Percentiles rank a stretch among this genome's conserved stretches.
Conservation (phyloP, 2,113 vertebrate species). For the Trochalopteron elliotii region DNA sequence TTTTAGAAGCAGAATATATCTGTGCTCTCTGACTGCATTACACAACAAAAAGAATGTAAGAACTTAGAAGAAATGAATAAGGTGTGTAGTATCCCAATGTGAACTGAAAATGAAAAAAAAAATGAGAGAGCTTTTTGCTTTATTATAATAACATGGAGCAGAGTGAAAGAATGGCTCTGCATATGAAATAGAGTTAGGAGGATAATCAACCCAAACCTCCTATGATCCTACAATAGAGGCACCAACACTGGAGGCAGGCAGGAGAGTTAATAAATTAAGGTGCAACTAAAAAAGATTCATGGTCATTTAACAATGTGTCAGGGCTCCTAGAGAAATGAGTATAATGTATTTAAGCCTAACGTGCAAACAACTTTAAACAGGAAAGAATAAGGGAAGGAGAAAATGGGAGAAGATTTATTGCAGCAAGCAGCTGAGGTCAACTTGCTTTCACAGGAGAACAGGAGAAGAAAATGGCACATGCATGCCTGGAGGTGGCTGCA, state of each 20-base stretch:
- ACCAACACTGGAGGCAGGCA: neutral
- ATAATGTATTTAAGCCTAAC: slow-evolving; percentile 23
- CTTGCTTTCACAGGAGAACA: neutral
- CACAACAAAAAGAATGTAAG: neutral
- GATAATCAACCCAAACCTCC: slow-evolving; percentile 22
- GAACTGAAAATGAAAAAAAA: slow-evolving; percentile 34
- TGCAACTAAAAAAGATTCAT: slow-evolving; percentile 34
- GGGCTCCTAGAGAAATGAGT: neutral
- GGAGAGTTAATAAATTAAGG: slow-evolving; percentile 43
- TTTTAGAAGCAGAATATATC: neutral
- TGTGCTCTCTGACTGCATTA: neutral
- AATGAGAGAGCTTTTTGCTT: neutral
- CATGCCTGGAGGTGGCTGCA: neutral
- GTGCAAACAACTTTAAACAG: slow-evolving; percentile 14
- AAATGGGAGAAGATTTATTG: slow-evolving; percentile 34
- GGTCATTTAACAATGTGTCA: slow-evolving; percentile 6
- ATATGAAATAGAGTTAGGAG: slow-evolving; percentile 16
- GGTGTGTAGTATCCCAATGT: neutral
- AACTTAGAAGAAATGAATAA: neutral
- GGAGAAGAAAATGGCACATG: neutral
- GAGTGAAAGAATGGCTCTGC: slow-evolving; percentile 18
- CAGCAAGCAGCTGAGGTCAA: neutral
- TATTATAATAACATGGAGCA: neutral
- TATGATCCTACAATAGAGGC: neutral
- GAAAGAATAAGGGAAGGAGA: neutral